Conservation (phyloP, 2,113 vertebrate species). For the Gasterosteus aculeatus region DNA sequence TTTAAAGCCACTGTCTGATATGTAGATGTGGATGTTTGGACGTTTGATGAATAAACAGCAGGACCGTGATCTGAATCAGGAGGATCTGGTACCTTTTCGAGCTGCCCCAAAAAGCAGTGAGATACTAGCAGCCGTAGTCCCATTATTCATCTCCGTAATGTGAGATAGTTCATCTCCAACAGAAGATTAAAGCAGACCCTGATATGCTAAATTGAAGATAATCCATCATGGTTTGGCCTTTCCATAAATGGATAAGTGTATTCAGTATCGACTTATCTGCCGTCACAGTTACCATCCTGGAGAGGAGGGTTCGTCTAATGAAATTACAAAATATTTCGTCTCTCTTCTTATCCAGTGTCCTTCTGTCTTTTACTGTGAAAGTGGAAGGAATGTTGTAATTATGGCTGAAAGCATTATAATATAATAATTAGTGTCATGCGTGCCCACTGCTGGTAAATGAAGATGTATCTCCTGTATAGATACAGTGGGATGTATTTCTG, state of each 20-base stretch:
- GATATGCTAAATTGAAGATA: constrained; percentile 26
- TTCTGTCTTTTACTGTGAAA: neutral
- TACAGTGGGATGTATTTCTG: constrained; percentile 5
- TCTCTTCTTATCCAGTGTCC: neutral
- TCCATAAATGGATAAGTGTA: constrained; percentile 52
- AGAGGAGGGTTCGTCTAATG: constrained; percentile 12
- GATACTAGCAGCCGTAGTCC: constrained; percentile 27
- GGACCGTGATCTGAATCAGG: constrained; percentile 7
- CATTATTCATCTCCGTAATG: constrained; percentile 48
- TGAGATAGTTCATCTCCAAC: constrained; percentile 33
- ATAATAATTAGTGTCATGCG: neutral
- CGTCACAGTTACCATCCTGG: constrained; percentile 31
- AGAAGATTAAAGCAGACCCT: constrained; percentile 43
- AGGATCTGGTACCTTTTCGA: constrained; percentile 11
- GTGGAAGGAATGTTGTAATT: neutral
- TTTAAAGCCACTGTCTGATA: neutral
- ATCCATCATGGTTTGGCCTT: constrained; percentile 61
- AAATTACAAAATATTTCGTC: constrained; percentile 46
- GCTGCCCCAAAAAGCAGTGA: constrained; percentile 6
- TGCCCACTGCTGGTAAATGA: neutral
- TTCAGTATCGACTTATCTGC: constrained; percentile 60
- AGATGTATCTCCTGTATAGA: neutral
- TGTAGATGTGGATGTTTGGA: constrained; percentile 1
- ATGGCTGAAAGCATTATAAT: neutral
- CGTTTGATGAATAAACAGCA: constrained; percentile 13